These are phyloP conservation scores for Pollachius pollachius DNA, from an alignment of 2,113 vertebrate species.

Conservation along the genomic window DNA sequence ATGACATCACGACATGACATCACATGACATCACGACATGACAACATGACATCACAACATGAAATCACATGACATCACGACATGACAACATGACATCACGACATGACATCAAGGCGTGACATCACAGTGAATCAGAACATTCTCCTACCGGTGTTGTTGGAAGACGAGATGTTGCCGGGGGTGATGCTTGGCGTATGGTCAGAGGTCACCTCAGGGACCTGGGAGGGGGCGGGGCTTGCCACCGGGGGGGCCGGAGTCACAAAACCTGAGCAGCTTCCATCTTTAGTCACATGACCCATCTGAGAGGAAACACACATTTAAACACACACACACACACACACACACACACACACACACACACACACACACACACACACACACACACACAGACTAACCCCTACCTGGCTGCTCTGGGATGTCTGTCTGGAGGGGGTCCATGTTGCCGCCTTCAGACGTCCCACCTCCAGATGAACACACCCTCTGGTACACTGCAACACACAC, in stretches of 20 bases:
- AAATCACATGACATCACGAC: too few relatives aligned
- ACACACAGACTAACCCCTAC: conserved; percentile 63
- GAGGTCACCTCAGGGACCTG: conserved; percentile 24
- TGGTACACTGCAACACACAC: conserved; percentile 79
- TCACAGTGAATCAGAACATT: too few relatives aligned
- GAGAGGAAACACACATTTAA: conserved; percentile 13
- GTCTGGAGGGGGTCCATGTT: conserved; percentile 83
- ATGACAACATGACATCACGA: too few relatives aligned
- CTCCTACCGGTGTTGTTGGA: conserved; percentile 72
- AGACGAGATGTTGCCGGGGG: conserved; percentile 52
- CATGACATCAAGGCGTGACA: too few relatives aligned
- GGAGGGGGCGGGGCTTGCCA: conserved; percentile 52
- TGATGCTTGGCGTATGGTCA: conserved; percentile 42
- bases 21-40: too few relatives aligned
- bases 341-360: conserved; percentile 40
- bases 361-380: conserved; percentile 9
- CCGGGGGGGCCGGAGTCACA: background rate
- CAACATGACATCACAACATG: too few relatives aligned
- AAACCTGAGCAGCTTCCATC: conserved; percentile 57
- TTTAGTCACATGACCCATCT: conserved; percentile 73
- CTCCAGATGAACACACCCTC: conserved; percentile 86
- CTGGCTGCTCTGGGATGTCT: conserved; percentile 81
- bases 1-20: too few relatives aligned
- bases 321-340: conserved; percentile 61
- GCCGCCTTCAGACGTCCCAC: conserved; percentile 88